These are phyloP conservation scores for Notothenia rossii DNA, from an alignment of 2,113 vertebrate species.

Conservation along the genomic window DNA sequence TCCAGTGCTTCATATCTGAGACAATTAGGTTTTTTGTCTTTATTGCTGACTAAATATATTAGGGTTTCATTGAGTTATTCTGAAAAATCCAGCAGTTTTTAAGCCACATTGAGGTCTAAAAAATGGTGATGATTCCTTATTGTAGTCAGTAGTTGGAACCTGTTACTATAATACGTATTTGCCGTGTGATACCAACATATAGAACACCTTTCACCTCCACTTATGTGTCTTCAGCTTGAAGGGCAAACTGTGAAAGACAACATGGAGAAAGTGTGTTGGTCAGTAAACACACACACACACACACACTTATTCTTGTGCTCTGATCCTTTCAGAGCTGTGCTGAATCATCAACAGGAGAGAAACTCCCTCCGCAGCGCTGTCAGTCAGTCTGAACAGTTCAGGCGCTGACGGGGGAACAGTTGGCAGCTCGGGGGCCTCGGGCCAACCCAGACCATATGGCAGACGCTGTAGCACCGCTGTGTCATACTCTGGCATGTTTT, in stretches of 20 bases:
- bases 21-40: neutral
- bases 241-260: constrained; percentile 12
- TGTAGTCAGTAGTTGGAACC: neutral
- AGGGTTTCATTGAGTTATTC: neutral
- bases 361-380: constrained; percentile 66
- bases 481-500: constrained; percentile 84
- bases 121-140: neutral
- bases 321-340: constrained; percentile 40
- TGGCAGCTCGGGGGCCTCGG: constrained; percentile 77
- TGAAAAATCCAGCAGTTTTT: neutral
- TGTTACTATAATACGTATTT: neutral
- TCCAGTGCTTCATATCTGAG: neutral
- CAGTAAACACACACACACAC: constrained; percentile 14
- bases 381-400: constrained; percentile 59
- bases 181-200: neutral
- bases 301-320: constrained; percentile 13
- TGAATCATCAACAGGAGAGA: constrained; percentile 76
- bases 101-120: neutral
- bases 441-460: constrained; percentile 80
- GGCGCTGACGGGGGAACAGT: constrained; percentile 72
- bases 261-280: constrained; percentile 5
- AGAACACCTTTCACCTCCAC: neutral
- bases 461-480: constrained; percentile 76
- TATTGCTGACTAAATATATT: neutral
- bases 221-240: neutral